A percentile compares a stretch with the other conserved stretches of the same genome.
Evolutionary conservation across 2,113 vertebrate genomes (phyloP).

Genomic region (Tychaedon coryphoeus): DNA sequence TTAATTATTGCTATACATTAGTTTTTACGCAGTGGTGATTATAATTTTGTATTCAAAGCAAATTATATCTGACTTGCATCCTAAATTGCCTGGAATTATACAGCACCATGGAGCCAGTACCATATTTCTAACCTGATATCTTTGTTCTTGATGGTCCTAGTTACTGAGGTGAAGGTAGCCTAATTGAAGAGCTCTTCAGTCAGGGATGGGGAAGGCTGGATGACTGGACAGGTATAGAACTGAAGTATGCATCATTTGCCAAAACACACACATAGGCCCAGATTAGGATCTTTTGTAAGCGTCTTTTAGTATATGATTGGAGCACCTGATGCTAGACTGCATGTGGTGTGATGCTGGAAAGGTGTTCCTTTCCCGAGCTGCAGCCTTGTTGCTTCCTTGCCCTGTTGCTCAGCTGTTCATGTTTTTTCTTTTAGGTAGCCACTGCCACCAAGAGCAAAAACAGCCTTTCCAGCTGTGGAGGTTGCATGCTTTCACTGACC

Average conservation of each 20-base stretch:
- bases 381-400: not conserved
- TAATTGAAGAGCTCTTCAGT: not conserved
- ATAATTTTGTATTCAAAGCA: not conserved
- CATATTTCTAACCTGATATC: accelerated
- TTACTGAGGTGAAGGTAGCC: not conserved
- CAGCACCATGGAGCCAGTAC: not conserved
- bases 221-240: not conserved
- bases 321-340: not conserved
- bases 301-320: not conserved
- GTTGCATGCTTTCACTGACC: not conserved
- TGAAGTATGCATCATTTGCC: not conserved
- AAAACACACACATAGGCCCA: accelerated
- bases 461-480: not conserved
- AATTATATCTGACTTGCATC: not conserved
- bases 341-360: not conserved
- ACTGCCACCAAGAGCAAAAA: not conserved
- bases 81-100: not conserved
- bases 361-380: not conserved
- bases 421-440: not conserved
- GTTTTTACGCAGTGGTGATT: not conserved
- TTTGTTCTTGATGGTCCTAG: not conserved
- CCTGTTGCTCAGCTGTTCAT: not conserved
- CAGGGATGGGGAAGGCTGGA: no score
- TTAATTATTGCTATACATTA: not conserved
- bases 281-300: not conserved